phyloP scores from a whole-genome alignment of 2,888 invertebrate genomes.

The Hemithea aestivaria region DNA sequence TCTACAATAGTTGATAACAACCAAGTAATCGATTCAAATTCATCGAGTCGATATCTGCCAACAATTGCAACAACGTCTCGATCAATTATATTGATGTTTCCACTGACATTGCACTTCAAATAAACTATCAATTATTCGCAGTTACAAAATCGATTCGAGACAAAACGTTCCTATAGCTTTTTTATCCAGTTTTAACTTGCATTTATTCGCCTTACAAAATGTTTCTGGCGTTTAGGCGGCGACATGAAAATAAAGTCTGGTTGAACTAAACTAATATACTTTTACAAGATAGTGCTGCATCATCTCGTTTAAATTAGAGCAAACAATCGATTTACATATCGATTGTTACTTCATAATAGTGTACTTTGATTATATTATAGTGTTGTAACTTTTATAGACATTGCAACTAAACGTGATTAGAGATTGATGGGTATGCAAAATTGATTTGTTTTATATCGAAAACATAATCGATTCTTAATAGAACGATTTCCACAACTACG shows the following conservation, averaged over 20 bases:
- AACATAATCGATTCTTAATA: too few species aligned
- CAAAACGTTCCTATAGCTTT: slow-evolving; percentile 1
- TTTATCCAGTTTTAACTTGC: too few species aligned
- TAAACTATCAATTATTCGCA: slow-evolving; percentile 4
- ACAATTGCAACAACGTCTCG: slow-evolving; percentile 9
- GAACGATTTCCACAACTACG: too few species aligned
- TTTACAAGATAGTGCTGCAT: slow-evolving; percentile 2
- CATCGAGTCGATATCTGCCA: slow-evolving; percentile 8
- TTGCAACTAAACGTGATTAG: too few species aligned
- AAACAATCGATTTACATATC: slow-evolving; percentile 12
- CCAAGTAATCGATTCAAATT: slow-evolving; percentile 7
- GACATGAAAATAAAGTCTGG: too few species aligned
- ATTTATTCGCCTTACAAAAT: too few species aligned
- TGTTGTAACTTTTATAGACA: slow-evolving; percentile 12
- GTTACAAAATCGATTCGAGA: slow-evolving; percentile 1
- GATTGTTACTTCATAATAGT: slow-evolving; percentile 14
- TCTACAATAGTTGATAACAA: slow-evolving; percentile 15
- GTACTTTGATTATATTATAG: neutral
- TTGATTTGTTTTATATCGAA: too few species aligned
- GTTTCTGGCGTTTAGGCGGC: too few species aligned
- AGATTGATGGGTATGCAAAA: too few species aligned
- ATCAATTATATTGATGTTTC: slow-evolving; percentile 13
- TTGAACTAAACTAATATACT: slow-evolving; percentile 1
- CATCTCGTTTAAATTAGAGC: slow-evolving; percentile 7
- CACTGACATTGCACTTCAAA: slow-evolving; percentile 10